Percentiles rank a stretch among this genome's conserved stretches.
Evolutionary conservation across 2,888 invertebrate species (phyloP).

Genomic region (Drymonia ruficornis): DNA sequence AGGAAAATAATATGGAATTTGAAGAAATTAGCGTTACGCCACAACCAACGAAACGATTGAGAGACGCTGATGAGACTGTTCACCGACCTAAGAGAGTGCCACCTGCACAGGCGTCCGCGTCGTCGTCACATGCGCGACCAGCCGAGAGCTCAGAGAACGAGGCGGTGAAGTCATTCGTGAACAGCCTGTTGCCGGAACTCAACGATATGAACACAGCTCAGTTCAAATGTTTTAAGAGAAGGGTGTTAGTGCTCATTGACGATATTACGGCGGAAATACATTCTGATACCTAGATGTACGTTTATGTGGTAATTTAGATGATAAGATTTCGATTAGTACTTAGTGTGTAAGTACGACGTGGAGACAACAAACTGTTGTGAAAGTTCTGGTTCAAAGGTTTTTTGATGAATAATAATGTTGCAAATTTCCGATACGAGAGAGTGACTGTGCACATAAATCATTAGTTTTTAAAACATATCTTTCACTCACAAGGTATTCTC

Average conservation of each 20-base stretch:
- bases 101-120: conserved; percentile 9
- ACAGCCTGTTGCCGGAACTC: conserved; percentile 42
- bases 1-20: background rate
- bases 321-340: too few relatives aligned
- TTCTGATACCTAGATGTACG: background rate
- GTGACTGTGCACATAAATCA: too few relatives aligned
- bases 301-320: background rate
- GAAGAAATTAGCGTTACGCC: background rate
- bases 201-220: conserved; percentile 40
- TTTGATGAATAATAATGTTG: too few relatives aligned
- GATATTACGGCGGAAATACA: conserved; percentile 30
- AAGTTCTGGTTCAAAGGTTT: too few relatives aligned
- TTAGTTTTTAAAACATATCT: too few relatives aligned
- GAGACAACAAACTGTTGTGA: too few relatives aligned
- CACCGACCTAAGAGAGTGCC: background rate
- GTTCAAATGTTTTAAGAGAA: conserved; percentile 43
- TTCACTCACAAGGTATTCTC: too few relatives aligned
- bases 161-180: conserved; percentile 30
- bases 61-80: background rate
- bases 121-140: conserved; percentile 9
- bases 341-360: too few relatives aligned
- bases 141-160: conserved; percentile 11
- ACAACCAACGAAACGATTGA: background rate
- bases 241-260: conserved; percentile 37
- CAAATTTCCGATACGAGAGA: too few relatives aligned